Base-by-base conservation (phyloP, 2,797 vertebrate genomes). In the Tragelaphus oryx region DNA sequence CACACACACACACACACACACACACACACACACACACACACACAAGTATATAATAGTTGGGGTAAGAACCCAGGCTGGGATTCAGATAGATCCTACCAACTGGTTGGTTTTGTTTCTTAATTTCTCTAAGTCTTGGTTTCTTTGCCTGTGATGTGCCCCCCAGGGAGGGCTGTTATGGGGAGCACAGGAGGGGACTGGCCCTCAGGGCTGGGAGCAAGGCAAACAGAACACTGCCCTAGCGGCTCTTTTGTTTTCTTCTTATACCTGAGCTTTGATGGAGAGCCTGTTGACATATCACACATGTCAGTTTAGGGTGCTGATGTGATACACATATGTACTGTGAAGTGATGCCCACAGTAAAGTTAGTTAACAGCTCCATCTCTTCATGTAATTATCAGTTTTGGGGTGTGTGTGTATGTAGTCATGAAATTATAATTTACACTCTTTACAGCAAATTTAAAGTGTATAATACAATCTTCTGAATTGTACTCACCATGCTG, bases 191-290 rank as follows among this genome's bases (percentile, higher is more conserved):
- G 46, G 17, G 76, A 26, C 33, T 50, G 48, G 37, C 20, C 2
- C 30, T 30, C 44, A 8, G n/a, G 20, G 60, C 30, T n/a, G 13
- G 30, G 18, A 44, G n/a, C 33, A 50, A 44, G 18, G 57, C 10
- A 2, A 26, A 9, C 3, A 18, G 13, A 2, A 18, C n/a, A 8
- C 6, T 3, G 7, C 7, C 4, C 17, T 62, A 57, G 37, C 18
- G 78, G 57, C 14, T 20, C 16, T 33, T 26, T 55, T 2, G 4
- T 68, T 52, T 48, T 84, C 41, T 46, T 75, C 41, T 75, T 3
- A 44, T 28, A 5, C 71, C 41, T 75, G 41, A 46, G 26, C 71
- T 68, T 28, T 75, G 17, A 75, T 5, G 17, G 44, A 10, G 26
- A 75, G 44, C 46, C 1, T 75, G 12, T 30, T 30, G 41, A 46